These are phyloP conservation scores for Agelas oroides DNA, from an alignment of 37 sponge, comb jelly and placozoan species.

Conservation along the genomic window DNA sequence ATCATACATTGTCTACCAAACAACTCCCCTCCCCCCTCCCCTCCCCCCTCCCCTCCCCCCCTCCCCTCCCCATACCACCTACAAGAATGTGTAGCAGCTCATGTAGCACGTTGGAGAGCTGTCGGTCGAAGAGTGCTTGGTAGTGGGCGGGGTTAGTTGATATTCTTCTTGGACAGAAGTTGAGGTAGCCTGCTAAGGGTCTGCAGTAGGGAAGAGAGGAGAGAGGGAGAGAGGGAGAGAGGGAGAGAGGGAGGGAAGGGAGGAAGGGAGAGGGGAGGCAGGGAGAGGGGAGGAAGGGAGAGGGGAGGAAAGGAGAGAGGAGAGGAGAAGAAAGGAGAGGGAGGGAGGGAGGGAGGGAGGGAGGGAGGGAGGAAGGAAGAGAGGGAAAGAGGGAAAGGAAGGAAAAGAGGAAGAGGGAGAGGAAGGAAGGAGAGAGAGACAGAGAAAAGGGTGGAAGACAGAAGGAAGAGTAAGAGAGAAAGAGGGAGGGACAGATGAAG, in stretches of 20 bases:
- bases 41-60: too few relatives aligned
- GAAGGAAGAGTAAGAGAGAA: too few relatives aligned
- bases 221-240: neutral
- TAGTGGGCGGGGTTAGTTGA: neutral
- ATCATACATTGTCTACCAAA: too few relatives aligned
- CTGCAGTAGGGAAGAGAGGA: neutral
- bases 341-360: neutral
- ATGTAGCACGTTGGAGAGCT: slow-evolving; percentile 23
- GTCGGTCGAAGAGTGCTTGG: slow-evolving; percentile 2
- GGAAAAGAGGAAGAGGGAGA: neutral
- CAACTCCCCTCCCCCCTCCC: too few relatives aligned
- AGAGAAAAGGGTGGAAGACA: neutral
- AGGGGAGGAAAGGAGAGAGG: neutral
- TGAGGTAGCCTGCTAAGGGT: slow-evolving; percentile 64
- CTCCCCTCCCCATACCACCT: neutral
- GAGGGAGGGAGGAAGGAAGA: neutral
- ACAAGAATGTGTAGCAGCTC: slow-evolving; percentile 59
- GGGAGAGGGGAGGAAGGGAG: neutral
- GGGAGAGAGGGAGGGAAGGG: neutral
- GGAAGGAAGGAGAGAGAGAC: neutral
- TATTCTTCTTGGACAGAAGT: slow-evolving; percentile 31
- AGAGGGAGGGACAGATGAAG: neutral
- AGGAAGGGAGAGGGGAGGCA: neutral
- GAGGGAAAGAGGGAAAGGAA: neutral
- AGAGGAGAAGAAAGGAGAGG: neutral